Conservation (phyloP, 2,113 vertebrate genomes). For the Budorcas taxicolor region DNA sequence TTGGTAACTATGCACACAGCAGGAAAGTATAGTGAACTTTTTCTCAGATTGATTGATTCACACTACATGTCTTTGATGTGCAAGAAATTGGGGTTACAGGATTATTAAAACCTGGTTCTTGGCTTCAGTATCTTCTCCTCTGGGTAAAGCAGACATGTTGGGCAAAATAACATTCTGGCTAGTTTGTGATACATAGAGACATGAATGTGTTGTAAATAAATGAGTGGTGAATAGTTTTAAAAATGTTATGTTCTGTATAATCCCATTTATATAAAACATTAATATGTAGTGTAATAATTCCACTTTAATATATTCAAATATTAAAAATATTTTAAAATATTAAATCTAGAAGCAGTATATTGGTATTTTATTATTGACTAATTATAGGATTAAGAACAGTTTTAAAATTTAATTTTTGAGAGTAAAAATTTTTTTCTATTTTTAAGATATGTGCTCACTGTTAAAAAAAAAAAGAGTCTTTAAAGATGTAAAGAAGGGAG, state of each 20-base stretch:
- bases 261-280: neutral
- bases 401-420: constrained; percentile 19
- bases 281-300: neutral
- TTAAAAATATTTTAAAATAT: neutral
- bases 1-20: neutral
- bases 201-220: neutral
- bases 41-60: neutral
- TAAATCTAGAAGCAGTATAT: neutral
- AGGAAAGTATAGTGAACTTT: neutral
- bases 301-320: neutral
- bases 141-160: neutral
- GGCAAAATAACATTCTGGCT: neutral
- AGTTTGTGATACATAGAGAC: neutral
- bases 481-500: neutral
- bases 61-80: neutral
- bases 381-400: neutral
- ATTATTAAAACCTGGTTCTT: neutral
- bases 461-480: neutral
- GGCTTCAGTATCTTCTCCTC: neutral
- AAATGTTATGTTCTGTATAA: neutral
- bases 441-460: neutral
- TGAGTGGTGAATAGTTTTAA: neutral
- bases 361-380: neutral
- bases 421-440: neutral
- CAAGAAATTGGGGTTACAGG: neutral